Base-by-base conservation (phyloP, 2,113 vertebrate species). In the Aegithalos caudatus region DNA sequence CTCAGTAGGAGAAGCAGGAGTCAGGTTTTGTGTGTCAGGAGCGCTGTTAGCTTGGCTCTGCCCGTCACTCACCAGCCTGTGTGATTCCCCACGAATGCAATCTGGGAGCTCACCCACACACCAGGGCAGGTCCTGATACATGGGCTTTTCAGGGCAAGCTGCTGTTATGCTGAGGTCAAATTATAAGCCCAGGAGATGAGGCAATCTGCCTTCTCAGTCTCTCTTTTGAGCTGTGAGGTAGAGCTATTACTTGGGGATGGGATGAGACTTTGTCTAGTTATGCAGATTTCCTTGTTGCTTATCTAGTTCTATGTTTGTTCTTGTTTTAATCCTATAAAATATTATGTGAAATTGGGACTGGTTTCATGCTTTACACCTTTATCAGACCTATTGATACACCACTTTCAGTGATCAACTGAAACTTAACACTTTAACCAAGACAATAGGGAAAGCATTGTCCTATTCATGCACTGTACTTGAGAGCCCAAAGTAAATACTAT, bases 81-180 rank as follows among this genome's bases (percentile, higher is more conserved):
- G 0, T 17, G 28, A 11, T 5, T 51, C 28, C 12, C 57, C 28
- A 2, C 0, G 3, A 21, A 18, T 38, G 0, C 4, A 13, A 5
- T 61, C 18, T 27, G 62, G 53, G 71, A 19, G 15, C 42, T 86
- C 37, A 35, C 20, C 25, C 33, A 5, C 0, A 0, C 7, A 12
- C 12, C 13, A 3, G 3, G 8, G 9, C 11, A n/a, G 17, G 18
- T 29, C 44, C 29, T 76, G 42, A 37, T 27, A 7, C 3, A 0
- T 2, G 16, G 35, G 18, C 13, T 42, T 50, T 23, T 31, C 53
- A 58, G 44, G 23, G 20, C 14, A 29, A 82, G 25, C 17, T 74
- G 37, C 35, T 78, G 2, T 24, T 29, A 13, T 2, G 33, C 60
- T 58, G 31, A 82, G 9, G 22, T 44, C 60, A 33, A 16, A 45